phyloP scores from a whole-genome alignment of 2,888 invertebrate genomes.

The Hypsopygia costalis region DNA sequence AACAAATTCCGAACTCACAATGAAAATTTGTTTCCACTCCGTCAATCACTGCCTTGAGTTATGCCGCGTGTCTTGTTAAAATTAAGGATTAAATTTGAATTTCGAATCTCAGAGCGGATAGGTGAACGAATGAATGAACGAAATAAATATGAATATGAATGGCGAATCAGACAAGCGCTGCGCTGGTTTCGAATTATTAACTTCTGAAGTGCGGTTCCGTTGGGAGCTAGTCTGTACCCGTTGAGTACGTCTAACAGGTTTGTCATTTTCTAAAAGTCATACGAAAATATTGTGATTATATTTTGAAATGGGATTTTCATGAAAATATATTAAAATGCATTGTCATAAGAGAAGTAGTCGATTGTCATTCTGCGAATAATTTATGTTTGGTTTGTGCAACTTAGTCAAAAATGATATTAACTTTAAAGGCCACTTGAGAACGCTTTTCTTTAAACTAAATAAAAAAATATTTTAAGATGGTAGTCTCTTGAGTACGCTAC shows the following conservation, averaged over 20 bases:
- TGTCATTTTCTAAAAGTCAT: conserved; percentile 48
- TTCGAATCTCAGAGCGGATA: conserved; percentile 33
- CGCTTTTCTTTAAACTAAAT: no score
- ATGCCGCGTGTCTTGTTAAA: conserved; percentile 68
- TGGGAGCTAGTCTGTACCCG: conserved; percentile 31
- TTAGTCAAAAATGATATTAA: no score
- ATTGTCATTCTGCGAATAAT: no score
- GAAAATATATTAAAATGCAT: no score
- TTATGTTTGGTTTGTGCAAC: no score
- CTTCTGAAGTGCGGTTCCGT: conserved; percentile 69
- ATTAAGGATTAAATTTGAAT: conserved; percentile 73
- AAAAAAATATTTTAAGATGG: no score
- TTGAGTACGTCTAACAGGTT: conserved; percentile 53
- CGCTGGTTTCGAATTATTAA: conserved; percentile 74
- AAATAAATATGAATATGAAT: conserved; percentile 81
- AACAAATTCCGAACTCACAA: conserved; percentile 34
- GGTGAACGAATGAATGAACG: conserved; percentile 60
- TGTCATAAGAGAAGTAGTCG: no score
- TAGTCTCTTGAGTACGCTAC: no score
- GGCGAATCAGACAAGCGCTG: conserved; percentile 67
- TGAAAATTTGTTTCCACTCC: conserved; percentile 64
- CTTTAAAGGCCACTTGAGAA: no score
- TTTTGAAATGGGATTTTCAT: background rate
- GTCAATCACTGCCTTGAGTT: conserved; percentile 46
- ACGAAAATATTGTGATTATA: conserved; percentile 12